Percentiles rank a stretch among this genome's conserved stretches.
Evolutionary conservation across 2,797 vertebrate species (phyloP).

Genomic region (Acanthopagrus latus): DNA sequence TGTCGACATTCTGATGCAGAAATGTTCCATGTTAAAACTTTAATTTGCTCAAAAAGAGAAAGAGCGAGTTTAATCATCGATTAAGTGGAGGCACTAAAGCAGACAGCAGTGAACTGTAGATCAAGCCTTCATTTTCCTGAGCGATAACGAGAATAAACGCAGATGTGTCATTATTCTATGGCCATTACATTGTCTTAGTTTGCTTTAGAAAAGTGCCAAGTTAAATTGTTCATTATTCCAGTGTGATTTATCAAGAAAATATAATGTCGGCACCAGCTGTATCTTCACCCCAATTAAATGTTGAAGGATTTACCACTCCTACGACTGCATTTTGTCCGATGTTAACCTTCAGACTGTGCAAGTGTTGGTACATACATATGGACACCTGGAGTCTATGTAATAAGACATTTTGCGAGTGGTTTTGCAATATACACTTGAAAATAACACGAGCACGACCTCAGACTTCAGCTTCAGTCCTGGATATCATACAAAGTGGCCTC

Average conservation of each 20-base stretch:
- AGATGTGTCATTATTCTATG: no score
- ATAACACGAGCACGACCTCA: background rate
- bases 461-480: background rate
- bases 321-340: background rate
- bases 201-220: background rate
- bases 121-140: no score
- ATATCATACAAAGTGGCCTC: slow-evolving; percentile 7
- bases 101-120: no score
- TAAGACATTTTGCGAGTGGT: background rate
- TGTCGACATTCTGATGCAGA: no score
- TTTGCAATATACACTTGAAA: background rate
- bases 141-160: no score
- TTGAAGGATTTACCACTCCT: background rate
- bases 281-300: background rate
- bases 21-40: no score
- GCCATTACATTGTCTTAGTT: background rate
- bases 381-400: background rate
- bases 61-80: no score
- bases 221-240: background rate
- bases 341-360: no score
- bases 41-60: no score
- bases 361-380: background rate
- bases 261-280: background rate
- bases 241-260: background rate
- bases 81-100: no score